phyloP scores from a whole-genome alignment of 1,140 invertebrate species.

The Leptonema lineaticorne region DNA sequence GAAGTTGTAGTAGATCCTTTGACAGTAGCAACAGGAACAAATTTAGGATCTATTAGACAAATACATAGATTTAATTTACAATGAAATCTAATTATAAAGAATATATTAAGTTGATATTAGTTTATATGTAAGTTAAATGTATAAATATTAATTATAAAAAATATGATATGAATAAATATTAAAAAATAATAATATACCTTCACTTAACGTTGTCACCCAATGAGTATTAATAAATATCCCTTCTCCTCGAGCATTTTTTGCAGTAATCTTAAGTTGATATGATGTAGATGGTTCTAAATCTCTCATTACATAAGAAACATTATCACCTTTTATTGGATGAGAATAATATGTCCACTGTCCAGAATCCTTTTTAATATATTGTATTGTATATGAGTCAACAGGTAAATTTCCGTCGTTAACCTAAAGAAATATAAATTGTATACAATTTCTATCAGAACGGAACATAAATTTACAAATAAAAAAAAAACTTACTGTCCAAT shows the following conservation, averaged over 20 bases:
- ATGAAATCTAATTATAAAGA: conserved; percentile 5
- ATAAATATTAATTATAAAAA: too few species aligned
- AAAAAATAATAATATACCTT: too few species aligned
- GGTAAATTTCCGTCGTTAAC: conserved; percentile 74
- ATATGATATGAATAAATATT: too few species aligned
- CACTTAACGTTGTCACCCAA: conserved; percentile 62
- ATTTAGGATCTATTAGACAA: conserved; percentile 67
- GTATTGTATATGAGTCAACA: conserved; percentile 65
- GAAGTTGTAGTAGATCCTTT: conserved; percentile 76
- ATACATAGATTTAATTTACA: too few species aligned
- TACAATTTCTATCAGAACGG: background rate
- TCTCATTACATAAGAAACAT: conserved; percentile 64
- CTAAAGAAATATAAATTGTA: conserved; percentile 5
- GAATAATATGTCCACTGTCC: conserved; percentile 54
- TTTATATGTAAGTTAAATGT: too few species aligned
- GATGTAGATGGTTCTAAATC: conserved; percentile 61
- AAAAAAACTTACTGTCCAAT: conserved; percentile 65
- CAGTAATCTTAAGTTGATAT: conserved; percentile 61
- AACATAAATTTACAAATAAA: conserved; percentile 15
- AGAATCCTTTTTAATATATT: conserved; percentile 60
- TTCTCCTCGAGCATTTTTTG: conserved; percentile 58
- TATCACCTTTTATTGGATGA: conserved; percentile 58
- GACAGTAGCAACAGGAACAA: conserved; percentile 73
- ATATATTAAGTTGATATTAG: background rate
- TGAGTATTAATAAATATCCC: conserved; percentile 54